These are phyloP conservation scores for Elegia similella DNA, from an alignment of 2,888 invertebrate species.

Conservation along the genomic window DNA sequence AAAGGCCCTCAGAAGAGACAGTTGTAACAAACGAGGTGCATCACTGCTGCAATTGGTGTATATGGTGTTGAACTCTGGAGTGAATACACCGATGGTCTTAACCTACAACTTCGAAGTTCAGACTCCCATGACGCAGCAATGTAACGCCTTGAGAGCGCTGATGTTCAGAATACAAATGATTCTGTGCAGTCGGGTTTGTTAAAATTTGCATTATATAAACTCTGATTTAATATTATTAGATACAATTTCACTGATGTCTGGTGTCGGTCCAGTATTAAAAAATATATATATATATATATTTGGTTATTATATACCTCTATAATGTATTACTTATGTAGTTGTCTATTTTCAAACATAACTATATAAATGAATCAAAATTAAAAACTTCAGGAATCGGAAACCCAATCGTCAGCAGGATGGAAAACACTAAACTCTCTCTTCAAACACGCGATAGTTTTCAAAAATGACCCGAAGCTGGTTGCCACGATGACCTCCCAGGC, in stretches of 20 bases:
- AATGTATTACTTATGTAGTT: too few relatives aligned
- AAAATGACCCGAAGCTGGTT: slow-evolving; percentile 58
- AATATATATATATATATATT: too few relatives aligned
- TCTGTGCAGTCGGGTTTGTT: slow-evolving; percentile 63
- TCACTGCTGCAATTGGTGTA: slow-evolving; percentile 60
- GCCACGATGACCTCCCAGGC: slow-evolving; percentile 64
- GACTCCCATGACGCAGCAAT: slow-evolving; percentile 39
- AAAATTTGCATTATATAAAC: neutral
- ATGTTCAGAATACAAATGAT: slow-evolving; percentile 70
- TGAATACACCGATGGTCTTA: slow-evolving; percentile 52
- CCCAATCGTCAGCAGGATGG: slow-evolving; percentile 63
- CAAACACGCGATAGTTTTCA: slow-evolving; percentile 60
- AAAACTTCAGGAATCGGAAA: slow-evolving; percentile 51
- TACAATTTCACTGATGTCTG: too few relatives aligned
- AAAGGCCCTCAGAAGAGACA: slow-evolving; percentile 54
- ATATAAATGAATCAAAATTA: too few relatives aligned
- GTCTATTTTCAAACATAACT: too few relatives aligned
- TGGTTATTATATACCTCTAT: too few relatives aligned
- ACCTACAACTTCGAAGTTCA: slow-evolving; percentile 37
- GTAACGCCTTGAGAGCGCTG: slow-evolving; percentile 57
- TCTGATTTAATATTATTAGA: too few relatives aligned
- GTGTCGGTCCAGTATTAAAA: too few relatives aligned
- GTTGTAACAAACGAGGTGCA: slow-evolving; percentile 51
- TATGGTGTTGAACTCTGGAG: slow-evolving; percentile 54
- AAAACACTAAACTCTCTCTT: slow-evolving; percentile 64